phyloP scores from a whole-genome alignment of 1,140 invertebrate genomes.

The Papilio helenus region DNA sequence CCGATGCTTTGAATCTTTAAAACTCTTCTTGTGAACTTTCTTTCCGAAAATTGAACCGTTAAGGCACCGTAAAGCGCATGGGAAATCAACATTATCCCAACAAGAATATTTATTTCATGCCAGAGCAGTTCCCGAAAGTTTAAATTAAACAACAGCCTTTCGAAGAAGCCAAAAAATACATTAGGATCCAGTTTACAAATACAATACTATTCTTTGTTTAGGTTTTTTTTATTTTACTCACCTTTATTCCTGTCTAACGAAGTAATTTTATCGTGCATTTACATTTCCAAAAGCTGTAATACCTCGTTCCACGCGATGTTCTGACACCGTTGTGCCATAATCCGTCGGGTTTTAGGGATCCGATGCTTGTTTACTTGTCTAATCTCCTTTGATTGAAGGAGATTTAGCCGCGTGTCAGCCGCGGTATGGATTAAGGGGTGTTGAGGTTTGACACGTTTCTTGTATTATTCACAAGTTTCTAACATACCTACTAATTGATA shows the following conservation, averaged over 20 bases:
- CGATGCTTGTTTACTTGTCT: background rate
- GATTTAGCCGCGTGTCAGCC: conserved; percentile 19
- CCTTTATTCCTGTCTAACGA: background rate
- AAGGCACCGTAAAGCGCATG: background rate
- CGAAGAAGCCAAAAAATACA: background rate
- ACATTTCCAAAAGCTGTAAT: background rate
- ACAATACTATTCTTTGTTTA: background rate
- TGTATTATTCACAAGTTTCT: background rate
- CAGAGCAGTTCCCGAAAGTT: background rate
- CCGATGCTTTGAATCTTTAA: background rate
- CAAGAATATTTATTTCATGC: background rate
- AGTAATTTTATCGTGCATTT: background rate
- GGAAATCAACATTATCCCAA: background rate
- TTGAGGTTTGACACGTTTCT: conserved; percentile 22
- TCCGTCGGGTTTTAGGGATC: background rate
- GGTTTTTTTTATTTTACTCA: background rate
- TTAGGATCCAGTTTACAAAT: background rate
- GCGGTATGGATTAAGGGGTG: background rate
- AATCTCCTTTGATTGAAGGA: conserved; percentile 33
- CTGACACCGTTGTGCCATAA: conserved; percentile 6
- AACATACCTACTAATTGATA: background rate
- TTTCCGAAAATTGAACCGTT: background rate
- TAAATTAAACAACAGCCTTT: background rate
- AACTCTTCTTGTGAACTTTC: background rate
- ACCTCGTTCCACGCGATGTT: background rate